Percentiles rank a stretch among this genome's conserved stretches.
These are phyloP conservation scores for Drosophila tanythrix DNA, from an alignment of 2,888 invertebrate genomes.

Conservation along the genomic window DNA sequence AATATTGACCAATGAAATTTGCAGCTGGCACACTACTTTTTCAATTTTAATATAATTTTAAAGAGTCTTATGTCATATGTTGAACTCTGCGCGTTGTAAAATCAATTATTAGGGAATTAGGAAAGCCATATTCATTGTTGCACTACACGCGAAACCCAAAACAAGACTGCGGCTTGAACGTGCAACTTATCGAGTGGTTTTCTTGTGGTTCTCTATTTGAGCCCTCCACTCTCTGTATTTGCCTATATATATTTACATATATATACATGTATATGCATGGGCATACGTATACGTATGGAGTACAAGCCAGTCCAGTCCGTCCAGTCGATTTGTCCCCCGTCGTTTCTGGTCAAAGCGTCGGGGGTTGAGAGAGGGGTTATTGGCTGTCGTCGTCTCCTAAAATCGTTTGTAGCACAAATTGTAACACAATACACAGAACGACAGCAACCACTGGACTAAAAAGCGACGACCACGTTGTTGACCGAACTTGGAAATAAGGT, in stretches of 20 bases:
- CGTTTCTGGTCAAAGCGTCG: conserved; percentile 33
- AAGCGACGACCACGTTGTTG: conserved; percentile 14
- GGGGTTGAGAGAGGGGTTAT: background rate
- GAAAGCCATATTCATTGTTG: conserved; percentile 45
- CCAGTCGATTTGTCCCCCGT: conserved; percentile 47
- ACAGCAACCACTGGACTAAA: conserved; percentile 29
- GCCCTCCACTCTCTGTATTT: conserved; percentile 15
- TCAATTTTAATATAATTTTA: conserved; percentile 1
- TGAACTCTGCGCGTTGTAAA: conserved; percentile 4
- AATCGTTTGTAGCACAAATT: conserved; percentile 63
- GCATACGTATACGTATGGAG: conserved; percentile 1
- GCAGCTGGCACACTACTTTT: background rate
- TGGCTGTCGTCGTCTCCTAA: conserved; percentile 40
- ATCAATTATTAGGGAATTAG: conserved; percentile 34
- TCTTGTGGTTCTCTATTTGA: conserved; percentile 37
- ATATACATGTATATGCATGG: conserved; percentile 19
- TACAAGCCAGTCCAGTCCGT: conserved; percentile 15
- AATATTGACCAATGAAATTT: background rate
- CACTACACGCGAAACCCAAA: conserved; percentile 55
- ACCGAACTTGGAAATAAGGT: conserved; percentile 39
- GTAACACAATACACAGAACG: conserved; percentile 59
- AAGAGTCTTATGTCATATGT: background rate
- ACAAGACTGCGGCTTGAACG: conserved; percentile 48
- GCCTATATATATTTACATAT: conserved; percentile 15
- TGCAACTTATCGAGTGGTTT: conserved; percentile 34